Evolutionary conservation across 1,140 invertebrate genomes (phyloP), one percentile per base, ranked within the genome.

Genomic region (Drosophila navojoa): DNA sequence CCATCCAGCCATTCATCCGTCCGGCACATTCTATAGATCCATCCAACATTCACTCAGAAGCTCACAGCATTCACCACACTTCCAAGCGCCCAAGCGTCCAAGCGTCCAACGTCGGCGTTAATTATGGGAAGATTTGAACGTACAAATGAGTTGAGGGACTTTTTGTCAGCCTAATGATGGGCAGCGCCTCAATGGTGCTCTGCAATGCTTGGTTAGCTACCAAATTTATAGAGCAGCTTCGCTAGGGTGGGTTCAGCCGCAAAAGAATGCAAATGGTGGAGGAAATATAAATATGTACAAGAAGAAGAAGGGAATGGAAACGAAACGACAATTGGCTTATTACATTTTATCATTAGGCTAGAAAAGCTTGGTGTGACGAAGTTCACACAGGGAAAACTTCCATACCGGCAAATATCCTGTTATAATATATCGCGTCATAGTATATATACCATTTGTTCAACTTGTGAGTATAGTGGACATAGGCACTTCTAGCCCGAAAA

Each of bases 41-140:
- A 68, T 45, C 6, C 55, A 40, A 19, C 42, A 53, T 54, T 47
- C 52, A 55, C 29, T 50, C 64, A 50, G 25, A 7, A 13, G 42
- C 42, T 3, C 42, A 35, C 63, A 70, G 77, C 71, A 64, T 60
- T 63, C 47, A 44, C 35, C 27, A 42, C 32, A 58, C 35, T 27
- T 47, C 16, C 35, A 22, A 49, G n/a, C 27, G 50, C 29, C 27
- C 27, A 29, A 29, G 0, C 27, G 27, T 29, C 47, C 22, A 19
- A 61, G n/a, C 7, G 52, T 55, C 47, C 15, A 44, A 54, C 64
- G 57, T 68, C 63, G 75, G 71, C 85, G 84, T 89, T 89, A 89
- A 89, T 89, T 89, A 89, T 89, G 84, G 84, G 84, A 89, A 89
- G 84, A 89, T 90, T 84, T 85, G 47, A 69, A 77, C 76, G 84